phyloP scores from a whole-genome alignment of 2,888 invertebrate genomes.

The Phaonia tiefii region DNA sequence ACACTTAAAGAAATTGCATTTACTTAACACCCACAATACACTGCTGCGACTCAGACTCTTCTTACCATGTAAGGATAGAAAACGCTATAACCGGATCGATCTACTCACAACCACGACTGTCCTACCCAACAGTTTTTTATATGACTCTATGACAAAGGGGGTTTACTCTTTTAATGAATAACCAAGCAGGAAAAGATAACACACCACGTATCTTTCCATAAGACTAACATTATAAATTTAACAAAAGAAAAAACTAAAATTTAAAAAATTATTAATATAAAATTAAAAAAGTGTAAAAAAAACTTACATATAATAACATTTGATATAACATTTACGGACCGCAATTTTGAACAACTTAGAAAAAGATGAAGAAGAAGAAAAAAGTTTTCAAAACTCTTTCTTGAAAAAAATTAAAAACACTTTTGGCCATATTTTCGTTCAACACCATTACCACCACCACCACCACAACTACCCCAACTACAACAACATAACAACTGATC shows the following conservation, averaged over 20 bases:
- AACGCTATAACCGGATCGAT: conserved; percentile 8
- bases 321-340: conserved; percentile 64
- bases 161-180: conserved; percentile 38
- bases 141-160: neutral
- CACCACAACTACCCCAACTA: conserved; percentile 35
- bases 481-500: conserved; percentile 40
- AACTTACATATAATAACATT: conserved; percentile 53
- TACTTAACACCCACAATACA: neutral
- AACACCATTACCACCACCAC: conserved; percentile 14
- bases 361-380: conserved; percentile 15
- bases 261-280: conserved; percentile 38
- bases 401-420: conserved; percentile 46
- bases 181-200: neutral
- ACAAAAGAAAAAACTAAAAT: neutral
- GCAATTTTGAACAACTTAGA: conserved; percentile 62
- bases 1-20: conserved; percentile 1
- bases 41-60: conserved; percentile 37
- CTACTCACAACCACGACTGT: conserved; percentile 6
- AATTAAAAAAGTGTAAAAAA: conserved; percentile 30
- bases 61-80: neutral
- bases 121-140: neutral
- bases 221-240: conserved; percentile 4
- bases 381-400: conserved; percentile 61
- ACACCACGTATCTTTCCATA: neutral
- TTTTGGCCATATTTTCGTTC: conserved; percentile 60